Percentiles rank a stretch among this genome's conserved stretches.
Evolutionary conservation across 2,888 invertebrate genomes (phyloP).

Genomic region (Hypercompe scribonia): DNA sequence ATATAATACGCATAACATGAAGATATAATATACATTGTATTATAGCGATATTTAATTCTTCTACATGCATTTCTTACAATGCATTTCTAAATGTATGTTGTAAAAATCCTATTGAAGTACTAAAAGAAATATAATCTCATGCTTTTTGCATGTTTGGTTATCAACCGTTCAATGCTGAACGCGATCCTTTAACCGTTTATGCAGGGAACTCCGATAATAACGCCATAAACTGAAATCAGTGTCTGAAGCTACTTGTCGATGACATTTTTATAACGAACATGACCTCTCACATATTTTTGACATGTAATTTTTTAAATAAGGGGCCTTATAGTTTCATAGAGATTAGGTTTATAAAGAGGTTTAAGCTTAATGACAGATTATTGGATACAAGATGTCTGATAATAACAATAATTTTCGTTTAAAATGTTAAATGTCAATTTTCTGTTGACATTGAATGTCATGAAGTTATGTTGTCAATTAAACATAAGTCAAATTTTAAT

Average conservation of each 20-base stretch:
- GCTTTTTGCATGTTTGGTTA: background rate
- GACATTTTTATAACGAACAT: conserved; percentile 27
- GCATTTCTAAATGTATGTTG: background rate
- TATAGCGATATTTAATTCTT: background rate
- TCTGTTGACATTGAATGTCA: background rate
- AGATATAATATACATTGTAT: no score
- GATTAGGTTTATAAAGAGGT: background rate
- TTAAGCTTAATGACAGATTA: background rate
- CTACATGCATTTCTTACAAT: background rate
- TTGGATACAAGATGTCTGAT: background rate
- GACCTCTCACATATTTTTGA: conserved; percentile 15
- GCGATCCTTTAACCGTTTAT: conserved; percentile 21
- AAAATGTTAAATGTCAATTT: background rate
- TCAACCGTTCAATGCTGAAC: background rate
- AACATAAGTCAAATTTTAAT: no score
- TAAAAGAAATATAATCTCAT: background rate
- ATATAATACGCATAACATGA: no score
- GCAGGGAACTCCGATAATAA: conserved; percentile 19
- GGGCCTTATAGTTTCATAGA: background rate
- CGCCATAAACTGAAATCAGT: conserved; percentile 29
- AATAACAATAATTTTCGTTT: no score
- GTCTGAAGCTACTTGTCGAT: conserved; percentile 7
- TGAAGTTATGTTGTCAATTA: no score
- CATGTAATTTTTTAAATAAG: conserved; percentile 8
- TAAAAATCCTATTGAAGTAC: background rate